Conservation (phyloP, 2,797 vertebrate species). For the Aulostomus chinensis region DNA sequence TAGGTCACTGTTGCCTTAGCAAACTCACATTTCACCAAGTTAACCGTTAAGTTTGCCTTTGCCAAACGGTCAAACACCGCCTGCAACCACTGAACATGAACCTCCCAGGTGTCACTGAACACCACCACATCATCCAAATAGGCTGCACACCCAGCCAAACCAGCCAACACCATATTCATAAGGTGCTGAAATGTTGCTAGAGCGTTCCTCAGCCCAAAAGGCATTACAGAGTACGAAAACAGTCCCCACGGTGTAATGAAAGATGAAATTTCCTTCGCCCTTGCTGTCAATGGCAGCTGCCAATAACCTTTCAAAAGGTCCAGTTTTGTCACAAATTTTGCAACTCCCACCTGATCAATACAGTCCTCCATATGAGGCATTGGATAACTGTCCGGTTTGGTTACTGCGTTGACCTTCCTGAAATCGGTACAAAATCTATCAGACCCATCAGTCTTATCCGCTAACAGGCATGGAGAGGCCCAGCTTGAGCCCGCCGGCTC, state of each 20-base stretch:
- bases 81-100: neutral
- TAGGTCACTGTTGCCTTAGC: neutral
- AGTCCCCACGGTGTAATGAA: constrained; percentile 1
- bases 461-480: constrained; percentile 1
- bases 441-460: neutral
- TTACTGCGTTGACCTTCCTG: neutral
- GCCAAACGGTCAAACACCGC: neutral
- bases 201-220: neutral
- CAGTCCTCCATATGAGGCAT: neutral
- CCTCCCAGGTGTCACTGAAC: neutral
- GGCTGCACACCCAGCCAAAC: neutral
- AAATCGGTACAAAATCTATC: constrained; percentile 1
- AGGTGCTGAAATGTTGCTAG: neutral
- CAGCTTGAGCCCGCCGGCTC: neutral
- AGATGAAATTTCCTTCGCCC: neutral
- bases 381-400: constrained; percentile 1
- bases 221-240: neutral
- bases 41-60: neutral
- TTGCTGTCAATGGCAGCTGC: neutral
- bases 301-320: constrained; percentile 12
- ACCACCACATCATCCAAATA: constrained; percentile 1
- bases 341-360: neutral
- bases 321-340: constrained; percentile 1
- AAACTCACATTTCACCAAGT: neutral
- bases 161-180: neutral